Conservation (phyloP, 2,888 invertebrate species). For the Drosophila setosimentum region DNA sequence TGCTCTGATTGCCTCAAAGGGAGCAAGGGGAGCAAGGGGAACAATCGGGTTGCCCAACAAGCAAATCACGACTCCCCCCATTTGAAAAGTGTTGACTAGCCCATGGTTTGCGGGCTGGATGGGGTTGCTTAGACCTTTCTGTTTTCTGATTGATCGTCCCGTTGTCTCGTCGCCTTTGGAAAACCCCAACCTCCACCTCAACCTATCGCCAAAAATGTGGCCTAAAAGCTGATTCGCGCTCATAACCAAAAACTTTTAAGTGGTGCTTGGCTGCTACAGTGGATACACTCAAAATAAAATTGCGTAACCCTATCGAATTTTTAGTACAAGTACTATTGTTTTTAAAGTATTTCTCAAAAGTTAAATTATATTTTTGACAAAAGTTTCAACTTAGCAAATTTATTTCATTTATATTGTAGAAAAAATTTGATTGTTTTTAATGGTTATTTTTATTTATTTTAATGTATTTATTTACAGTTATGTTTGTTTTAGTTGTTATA, state of each 20-base stretch:
- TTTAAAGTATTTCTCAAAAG: too few relatives aligned
- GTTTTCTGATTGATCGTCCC: conserved; percentile 65
- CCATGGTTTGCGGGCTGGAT: conserved; percentile 24
- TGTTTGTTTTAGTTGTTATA: not conserved
- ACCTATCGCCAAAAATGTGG: conserved; percentile 39
- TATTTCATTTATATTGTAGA: not conserved
- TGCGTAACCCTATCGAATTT: rapidly evolving
- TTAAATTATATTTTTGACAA: not conserved
- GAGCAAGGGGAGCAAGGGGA: not conserved
- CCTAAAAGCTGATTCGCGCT: conserved; percentile 52
- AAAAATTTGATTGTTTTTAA: rapidly evolving
- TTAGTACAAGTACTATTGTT: not conserved
- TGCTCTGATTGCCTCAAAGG: conserved; percentile 67
- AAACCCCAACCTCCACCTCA: conserved; percentile 24
- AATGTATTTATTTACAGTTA: not conserved
- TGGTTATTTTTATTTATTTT: not conserved
- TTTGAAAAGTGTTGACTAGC: conserved; percentile 67
- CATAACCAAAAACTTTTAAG: conserved; percentile 67
- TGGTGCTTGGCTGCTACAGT: not conserved
- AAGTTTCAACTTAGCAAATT: not conserved
- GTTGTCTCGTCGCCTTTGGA: conserved; percentile 24
- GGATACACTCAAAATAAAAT: not conserved
- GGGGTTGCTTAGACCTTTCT: conserved; percentile 2
- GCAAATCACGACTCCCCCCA: conserved; percentile 53
- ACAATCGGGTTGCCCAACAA: conserved; percentile 26